Percentiles rank a stretch among this genome's conserved stretches.
Evolutionary conservation across 2,797 vertebrate genomes (phyloP).

Genomic region (Ispidina lecontei): DNA sequence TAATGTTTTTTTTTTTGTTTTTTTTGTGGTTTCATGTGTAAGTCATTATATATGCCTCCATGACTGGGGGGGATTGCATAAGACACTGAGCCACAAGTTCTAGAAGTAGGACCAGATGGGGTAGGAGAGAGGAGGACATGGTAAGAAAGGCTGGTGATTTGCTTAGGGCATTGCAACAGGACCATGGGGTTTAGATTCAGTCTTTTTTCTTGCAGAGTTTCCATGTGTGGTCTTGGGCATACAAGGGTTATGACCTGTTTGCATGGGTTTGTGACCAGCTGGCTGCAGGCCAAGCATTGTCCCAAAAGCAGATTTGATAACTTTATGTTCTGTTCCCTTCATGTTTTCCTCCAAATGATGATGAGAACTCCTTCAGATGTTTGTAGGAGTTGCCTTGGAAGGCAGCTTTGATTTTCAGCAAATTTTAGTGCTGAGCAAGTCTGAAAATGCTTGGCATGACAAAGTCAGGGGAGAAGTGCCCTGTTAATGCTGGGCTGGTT

Average conservation of each 20-base stretch:
- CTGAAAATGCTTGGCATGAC: not conserved
- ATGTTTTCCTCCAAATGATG: not conserved
- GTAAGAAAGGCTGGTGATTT: not conserved
- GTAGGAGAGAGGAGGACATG: not conserved
- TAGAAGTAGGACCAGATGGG: not conserved
- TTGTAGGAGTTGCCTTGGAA: not conserved
- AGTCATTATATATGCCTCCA: not conserved
- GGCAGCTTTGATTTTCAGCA: not conserved
- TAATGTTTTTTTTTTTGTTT: not conserved
- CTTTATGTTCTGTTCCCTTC: not conserved
- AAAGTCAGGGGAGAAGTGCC: not conserved
- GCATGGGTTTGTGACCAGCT: accelerated
- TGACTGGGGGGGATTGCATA: not conserved
- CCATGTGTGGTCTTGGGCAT: not conserved
- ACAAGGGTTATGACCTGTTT: not conserved
- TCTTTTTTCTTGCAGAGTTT: not conserved
- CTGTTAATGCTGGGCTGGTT: not conserved
- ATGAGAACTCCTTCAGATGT: not conserved
- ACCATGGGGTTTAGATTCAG: accelerated
- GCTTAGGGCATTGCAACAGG: not conserved
- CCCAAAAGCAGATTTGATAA: not conserved
- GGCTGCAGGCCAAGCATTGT: not conserved
- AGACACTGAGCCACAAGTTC: not conserved
- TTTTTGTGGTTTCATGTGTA: not conserved
- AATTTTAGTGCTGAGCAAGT: not conserved